A percentile compares a stretch with the other conserved stretches of the same genome.
phyloP scores from a whole-genome alignment of 2,888 invertebrate genomes.

The Tortricodes alternella region DNA sequence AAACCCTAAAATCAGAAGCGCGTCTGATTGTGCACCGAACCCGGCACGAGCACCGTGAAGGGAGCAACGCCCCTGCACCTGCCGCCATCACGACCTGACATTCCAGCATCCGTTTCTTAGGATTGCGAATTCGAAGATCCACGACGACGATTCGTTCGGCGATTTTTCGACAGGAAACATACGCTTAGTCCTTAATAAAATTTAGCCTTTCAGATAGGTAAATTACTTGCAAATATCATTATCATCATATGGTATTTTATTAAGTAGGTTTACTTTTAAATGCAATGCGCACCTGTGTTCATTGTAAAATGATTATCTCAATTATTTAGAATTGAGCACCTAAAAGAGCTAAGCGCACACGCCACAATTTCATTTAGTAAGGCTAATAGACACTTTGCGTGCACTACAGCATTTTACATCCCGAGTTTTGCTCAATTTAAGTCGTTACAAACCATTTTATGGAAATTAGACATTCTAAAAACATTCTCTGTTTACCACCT shows the following conservation, averaged over 20 bases:
- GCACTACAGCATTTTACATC: constrained; percentile 25
- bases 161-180: constrained; percentile 32
- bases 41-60: constrained; percentile 47
- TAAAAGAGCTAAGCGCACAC: constrained; percentile 23
- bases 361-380: constrained; percentile 29
- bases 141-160: constrained; percentile 50
- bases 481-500: constrained; percentile 8
- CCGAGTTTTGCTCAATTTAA: constrained; percentile 23
- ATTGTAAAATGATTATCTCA: background rate
- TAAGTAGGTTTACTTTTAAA: too few relatives aligned
- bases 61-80: constrained; percentile 72
- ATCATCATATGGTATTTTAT: too few relatives aligned
- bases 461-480: constrained; percentile 19
- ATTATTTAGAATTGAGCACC: constrained; percentile 15
- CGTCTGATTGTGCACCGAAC: constrained; percentile 45
- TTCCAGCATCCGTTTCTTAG: constrained; percentile 52
- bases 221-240: too few relatives aligned
- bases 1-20: constrained; percentile 47
- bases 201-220: too few relatives aligned
- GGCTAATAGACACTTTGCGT: constrained; percentile 31
- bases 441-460: constrained; percentile 24
- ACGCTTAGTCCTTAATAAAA: background rate
- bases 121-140: constrained; percentile 55
- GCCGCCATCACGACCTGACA: constrained; percentile 65
- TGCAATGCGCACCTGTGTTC: background rate